Evolutionary conservation across 2,113 vertebrate species (phyloP).

Genomic region (Ia io): DNA sequence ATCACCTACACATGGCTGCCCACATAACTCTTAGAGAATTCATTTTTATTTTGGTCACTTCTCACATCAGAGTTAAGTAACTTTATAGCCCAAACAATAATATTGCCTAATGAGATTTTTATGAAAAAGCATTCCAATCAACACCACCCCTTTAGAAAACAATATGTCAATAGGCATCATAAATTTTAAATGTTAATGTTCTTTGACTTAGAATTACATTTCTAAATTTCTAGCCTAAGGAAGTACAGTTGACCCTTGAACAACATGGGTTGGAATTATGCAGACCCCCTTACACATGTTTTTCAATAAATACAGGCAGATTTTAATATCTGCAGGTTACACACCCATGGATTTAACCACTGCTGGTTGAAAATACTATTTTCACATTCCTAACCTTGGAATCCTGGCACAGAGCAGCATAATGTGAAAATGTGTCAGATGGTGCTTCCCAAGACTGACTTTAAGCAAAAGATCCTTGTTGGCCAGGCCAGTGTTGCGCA

Average conservation of each 20-base stretch:
- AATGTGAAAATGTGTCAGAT: background rate
- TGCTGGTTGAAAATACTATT: background rate
- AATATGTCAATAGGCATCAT: background rate
- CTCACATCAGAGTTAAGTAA: background rate
- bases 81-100: background rate
- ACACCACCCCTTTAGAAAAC: background rate
- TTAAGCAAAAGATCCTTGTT: background rate
- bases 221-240: background rate
- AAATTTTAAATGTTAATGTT: background rate
- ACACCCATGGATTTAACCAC: background rate
- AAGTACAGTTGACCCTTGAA: background rate
- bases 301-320: background rate
- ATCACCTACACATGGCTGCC: background rate
- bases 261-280: background rate
- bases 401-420: background rate
- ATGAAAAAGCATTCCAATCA: background rate
- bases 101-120: background rate
- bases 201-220: constrained; percentile 9
- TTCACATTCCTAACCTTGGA: background rate
- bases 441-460: background rate
- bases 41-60: background rate
- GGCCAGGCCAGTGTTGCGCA: too few species aligned
- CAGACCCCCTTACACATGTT: background rate
- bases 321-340: background rate
- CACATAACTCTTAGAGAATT: background rate